These are phyloP conservation scores for Xenopus borealis DNA, from an alignment of 2,113 vertebrate genomes.

Conservation along the genomic window DNA sequence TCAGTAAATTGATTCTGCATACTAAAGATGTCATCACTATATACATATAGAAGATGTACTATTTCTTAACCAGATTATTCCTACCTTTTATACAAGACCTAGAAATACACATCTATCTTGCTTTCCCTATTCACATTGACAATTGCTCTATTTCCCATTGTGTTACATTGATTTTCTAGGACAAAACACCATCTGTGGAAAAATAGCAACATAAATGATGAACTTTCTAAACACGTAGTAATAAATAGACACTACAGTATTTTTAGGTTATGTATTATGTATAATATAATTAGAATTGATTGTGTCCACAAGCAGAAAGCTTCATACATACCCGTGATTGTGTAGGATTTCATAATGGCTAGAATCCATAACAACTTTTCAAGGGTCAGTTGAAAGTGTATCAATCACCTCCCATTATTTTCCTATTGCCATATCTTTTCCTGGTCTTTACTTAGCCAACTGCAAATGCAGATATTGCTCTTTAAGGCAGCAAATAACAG, in stretches of 20 bases:
- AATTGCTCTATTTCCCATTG: conserved; percentile 18
- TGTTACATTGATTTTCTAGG: conserved; percentile 32
- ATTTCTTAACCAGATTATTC: too few relatives aligned
- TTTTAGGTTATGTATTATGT: conserved; percentile 21
- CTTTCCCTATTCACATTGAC: conserved; percentile 12
- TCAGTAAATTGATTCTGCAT: too few relatives aligned
- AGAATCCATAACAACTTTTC: conserved; percentile 14
- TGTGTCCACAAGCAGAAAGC: conserved; percentile 14
- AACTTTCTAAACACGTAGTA: conserved; percentile 18
- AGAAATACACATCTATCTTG: neutral
- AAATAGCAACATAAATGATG: conserved; percentile 27
- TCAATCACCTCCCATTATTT: neutral
- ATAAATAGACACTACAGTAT: conserved; percentile 11
- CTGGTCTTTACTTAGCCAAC: neutral
- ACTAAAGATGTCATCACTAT: too few relatives aligned
- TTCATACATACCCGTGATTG: conserved; percentile 17
- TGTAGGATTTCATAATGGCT: neutral
- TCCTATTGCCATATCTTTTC: neutral
- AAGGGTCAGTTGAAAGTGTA: conserved; percentile 2
- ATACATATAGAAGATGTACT: too few relatives aligned
- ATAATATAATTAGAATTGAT: conserved; percentile 32
- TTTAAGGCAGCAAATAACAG: neutral
- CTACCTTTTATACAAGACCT: too few relatives aligned
- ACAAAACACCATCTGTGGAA: conserved; percentile 40
- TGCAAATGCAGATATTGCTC: too few relatives aligned